Percentiles rank a stretch among this genome's conserved stretches.
These are phyloP conservation scores for Catharus ustulatus DNA, from an alignment of 2,797 vertebrate species.

Conservation along the genomic window DNA sequence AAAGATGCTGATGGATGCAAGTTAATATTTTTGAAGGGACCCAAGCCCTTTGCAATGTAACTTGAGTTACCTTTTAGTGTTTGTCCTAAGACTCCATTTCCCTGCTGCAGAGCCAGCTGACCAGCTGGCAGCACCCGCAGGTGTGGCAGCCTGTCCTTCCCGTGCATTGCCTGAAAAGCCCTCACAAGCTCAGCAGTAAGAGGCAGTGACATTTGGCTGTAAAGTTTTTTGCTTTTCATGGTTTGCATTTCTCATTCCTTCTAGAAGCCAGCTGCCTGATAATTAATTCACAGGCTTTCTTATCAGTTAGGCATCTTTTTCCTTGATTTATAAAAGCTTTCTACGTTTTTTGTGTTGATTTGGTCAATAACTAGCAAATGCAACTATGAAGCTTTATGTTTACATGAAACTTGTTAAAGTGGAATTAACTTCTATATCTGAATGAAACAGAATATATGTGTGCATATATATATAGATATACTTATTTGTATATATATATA, in stretches of 20 bases:
- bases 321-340: not conserved
- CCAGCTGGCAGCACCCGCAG: not conserved
- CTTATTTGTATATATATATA: not conserved
- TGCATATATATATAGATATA: not conserved
- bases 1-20: not conserved
- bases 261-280: not conserved
- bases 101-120: not conserved
- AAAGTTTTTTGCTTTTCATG: not conserved
- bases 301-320: not conserved
- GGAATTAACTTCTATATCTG: not conserved
- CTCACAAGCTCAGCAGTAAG: constrained; percentile 24
- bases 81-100: not conserved
- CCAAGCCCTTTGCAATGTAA: not conserved
- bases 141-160: constrained; percentile 23
- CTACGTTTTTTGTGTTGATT: not conserved
- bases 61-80: not conserved
- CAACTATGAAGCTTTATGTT: not conserved
- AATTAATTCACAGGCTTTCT: not conserved
- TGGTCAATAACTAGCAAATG: not conserved
- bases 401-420: not conserved
- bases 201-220: not conserved
- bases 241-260: constrained; percentile 14
- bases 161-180: not conserved
- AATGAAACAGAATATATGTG: not conserved
- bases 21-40: not conserved